Evolutionary conservation across 1,140 invertebrate species (phyloP).

Genomic region (Lepidostoma basale): DNA sequence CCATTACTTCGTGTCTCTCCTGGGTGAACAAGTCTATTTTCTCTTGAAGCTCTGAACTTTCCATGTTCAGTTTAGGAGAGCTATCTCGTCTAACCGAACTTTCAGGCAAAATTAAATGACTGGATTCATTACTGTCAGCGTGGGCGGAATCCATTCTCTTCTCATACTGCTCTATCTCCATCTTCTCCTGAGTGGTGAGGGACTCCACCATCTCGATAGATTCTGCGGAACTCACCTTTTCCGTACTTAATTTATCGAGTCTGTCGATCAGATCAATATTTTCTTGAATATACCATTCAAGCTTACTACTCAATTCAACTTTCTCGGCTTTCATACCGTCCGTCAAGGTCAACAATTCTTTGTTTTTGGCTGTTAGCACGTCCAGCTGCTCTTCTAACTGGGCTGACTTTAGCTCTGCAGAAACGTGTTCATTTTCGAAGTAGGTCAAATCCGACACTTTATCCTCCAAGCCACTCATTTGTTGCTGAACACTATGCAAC

Average conservation of each 20-base stretch:
- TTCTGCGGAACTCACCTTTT: constrained; percentile 70
- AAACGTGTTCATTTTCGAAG: constrained; percentile 65
- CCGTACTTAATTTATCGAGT: constrained; percentile 69
- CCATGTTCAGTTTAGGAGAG: constrained; percentile 61
- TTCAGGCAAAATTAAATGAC: constrained; percentile 43
- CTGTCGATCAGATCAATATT: constrained; percentile 71
- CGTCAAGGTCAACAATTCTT: constrained; percentile 60
- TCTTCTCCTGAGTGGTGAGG: constrained; percentile 67
- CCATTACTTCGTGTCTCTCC: constrained; percentile 70
- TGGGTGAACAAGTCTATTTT: constrained; percentile 71
- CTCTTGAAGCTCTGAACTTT: constrained; percentile 66
- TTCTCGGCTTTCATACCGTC: constrained; percentile 63
- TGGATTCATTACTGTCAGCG: constrained; percentile 5
- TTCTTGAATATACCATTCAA: constrained; percentile 68
- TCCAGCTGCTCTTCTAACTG: constrained; percentile 74
- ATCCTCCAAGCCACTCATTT: constrained; percentile 65
- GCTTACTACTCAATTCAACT: constrained; percentile 62
- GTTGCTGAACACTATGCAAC: constrained; percentile 62
- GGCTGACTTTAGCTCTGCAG: constrained; percentile 74
- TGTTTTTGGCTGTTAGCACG: constrained; percentile 57
- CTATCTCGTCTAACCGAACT: constrained; percentile 49
- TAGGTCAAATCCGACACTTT: constrained; percentile 63
- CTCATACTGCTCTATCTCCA: constrained; percentile 63
- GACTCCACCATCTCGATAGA: constrained; percentile 73
- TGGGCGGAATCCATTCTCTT: constrained; percentile 45